Evolutionary conservation across 2,888 invertebrate genomes (phyloP), one percentile per base, ranked within the genome.

Genomic region (Apodemia zela): DNA sequence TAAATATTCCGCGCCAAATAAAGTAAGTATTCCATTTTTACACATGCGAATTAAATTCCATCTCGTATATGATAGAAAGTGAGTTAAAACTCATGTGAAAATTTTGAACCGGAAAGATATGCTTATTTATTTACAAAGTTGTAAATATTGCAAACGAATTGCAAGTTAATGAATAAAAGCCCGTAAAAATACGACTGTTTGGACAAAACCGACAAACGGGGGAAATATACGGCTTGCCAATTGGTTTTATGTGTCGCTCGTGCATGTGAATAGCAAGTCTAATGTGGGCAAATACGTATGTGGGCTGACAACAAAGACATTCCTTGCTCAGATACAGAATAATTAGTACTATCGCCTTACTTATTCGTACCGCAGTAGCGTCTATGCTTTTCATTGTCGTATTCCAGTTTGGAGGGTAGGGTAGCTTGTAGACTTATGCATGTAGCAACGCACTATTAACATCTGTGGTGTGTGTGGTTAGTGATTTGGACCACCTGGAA

Each of bases 161-260:
- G 42, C 15, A 42, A 42, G 42, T 42, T 42, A 42, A 42, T 42
- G n/a, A 42, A 42, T 42, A 42, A 42, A 42, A 15, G 42, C 42
- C 5, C 42, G 15, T 42, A 42, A 54, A 54, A 54, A 54, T 54
- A 54, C 51, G 51, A 13, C 25, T 54, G 51, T 54, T 54, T 25
- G 51, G 21, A 54, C 51, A 15, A 54, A 21, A 54, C 51, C 21
- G 51, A 6, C 21, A 25, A 54, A 21, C 6, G 51, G 51, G 51
- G 4, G 15, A 25, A 54, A 54, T 54, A 54, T 21, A 54, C 21
- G 51, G 51, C 13, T 54, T 54, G 51, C 51, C 51, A 54, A 54
- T 25, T 54, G 51, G 51, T 54, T 54, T 54, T 54, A 54, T 54
- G 25, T 54, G 25, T 54, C 51, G 51, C 18, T 54, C 25, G 51